Base-by-base conservation (phyloP, 2,888 invertebrate species). In the Trissolcus brochymenae region DNA sequence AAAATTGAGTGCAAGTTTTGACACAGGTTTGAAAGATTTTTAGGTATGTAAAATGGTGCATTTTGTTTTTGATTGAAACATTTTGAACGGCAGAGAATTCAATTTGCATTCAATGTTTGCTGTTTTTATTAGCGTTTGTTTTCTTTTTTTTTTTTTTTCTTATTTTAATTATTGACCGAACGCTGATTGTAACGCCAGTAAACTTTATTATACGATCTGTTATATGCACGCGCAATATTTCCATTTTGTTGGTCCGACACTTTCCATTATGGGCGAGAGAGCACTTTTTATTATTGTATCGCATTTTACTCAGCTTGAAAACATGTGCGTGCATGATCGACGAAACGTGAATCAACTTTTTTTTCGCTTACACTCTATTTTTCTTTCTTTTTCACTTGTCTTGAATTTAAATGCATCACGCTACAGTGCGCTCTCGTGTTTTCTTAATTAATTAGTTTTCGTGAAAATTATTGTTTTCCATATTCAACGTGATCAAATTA, bases 181-280 rank as follows among this genome's bases (percentile, higher is more conserved):
- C 11, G 35, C 1, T 35, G 9, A 35, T 35, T 35, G 35, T 35
- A 25, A 25, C 11, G 35, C 35, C 6, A 35, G 50, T 25, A 50
- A 60, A 46, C 35, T 60, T 49, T 17, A 50, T 49, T 60, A 35
- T 17, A 50, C 50, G 60, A 60, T 50, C 60, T 50, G 50, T 60
- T 50, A 46, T 50, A 46, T 35, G 13, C 49, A 25, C 17, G 60
- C 17, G 59, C 46, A 29, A 59, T 60, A 17, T 60, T 50, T 60
- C 50, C 60, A 50, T 60, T 50, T 60, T 25, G 13, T 25, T 60
- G 21, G 46, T 25, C 25, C 46, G 25, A 21, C 46, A 59, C 59
- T 59, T 60, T 60, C 60, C 35, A 25, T 35, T 35, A 35, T 46
- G 14, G n/a, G 59, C 21, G 16, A 14, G 25, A 13, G 29, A 55